phyloP scores from a whole-genome alignment of 2,113 vertebrate species.

The Danionella cerebrum region DNA sequence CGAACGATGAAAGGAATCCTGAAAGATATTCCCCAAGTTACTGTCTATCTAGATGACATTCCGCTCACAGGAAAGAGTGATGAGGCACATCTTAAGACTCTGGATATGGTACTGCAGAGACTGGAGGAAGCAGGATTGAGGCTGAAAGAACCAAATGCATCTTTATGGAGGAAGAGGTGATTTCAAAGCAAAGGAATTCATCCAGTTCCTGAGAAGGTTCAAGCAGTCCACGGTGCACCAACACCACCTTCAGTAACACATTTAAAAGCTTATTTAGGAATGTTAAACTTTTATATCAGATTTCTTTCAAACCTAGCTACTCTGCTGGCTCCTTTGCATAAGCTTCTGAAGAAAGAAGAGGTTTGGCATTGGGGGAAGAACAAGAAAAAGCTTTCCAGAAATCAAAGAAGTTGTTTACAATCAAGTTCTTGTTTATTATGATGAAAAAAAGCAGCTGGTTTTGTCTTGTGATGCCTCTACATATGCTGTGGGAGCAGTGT shows the following conservation, averaged over 20 bases:
- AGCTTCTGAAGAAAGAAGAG: not conserved
- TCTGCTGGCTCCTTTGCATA: not conserved
- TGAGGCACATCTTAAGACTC: not conserved
- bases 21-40: not conserved
- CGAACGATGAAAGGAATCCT: slow-evolving; percentile 22
- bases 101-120: not conserved
- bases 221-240: slow-evolving; percentile 5
- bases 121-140: not conserved
- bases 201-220: not conserved
- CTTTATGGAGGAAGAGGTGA: slow-evolving; percentile 4
- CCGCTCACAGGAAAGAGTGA: slow-evolving; percentile 4
- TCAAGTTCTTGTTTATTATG: slow-evolving; percentile 8
- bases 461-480: slow-evolving; percentile 11
- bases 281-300: slow-evolving; percentile 12
- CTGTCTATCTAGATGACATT: slow-evolving; percentile 32
- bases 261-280: slow-evolving; percentile 17
- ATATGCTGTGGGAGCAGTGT: slow-evolving; percentile 8
- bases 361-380: not conserved
- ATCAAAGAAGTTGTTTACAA: slow-evolving; percentile 4
- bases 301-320: slow-evolving; percentile 17
- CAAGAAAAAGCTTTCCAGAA: slow-evolving; percentile 28
- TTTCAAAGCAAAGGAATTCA: slow-evolving; percentile 1
- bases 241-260: slow-evolving; percentile 2
- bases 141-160: not conserved
- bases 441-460: not conserved